Conservation (phyloP, 2,888 invertebrate species). For the Cheilosia pagana region DNA sequence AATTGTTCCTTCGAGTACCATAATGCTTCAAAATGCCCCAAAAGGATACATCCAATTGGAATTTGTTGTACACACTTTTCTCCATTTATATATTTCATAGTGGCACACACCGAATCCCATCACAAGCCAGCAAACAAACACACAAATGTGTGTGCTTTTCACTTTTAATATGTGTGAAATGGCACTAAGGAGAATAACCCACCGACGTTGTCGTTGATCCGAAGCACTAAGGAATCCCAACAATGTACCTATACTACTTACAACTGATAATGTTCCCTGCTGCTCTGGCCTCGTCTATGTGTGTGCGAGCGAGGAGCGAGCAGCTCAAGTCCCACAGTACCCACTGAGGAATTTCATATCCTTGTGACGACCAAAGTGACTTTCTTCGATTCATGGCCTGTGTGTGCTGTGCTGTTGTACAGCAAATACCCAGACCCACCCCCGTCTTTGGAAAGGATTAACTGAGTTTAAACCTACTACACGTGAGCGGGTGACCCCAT, state of each 20-base stretch:
- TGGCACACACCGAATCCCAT: conserved; percentile 70
- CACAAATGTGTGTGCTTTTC: conserved; percentile 74
- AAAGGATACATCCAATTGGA: conserved; percentile 82
- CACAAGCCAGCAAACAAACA: conserved; percentile 61
- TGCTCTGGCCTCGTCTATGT: conserved; percentile 18
- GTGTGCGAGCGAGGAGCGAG: conserved; percentile 10
- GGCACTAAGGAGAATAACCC: conserved; percentile 75
- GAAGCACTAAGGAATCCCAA: conserved; percentile 72
- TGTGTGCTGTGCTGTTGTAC: conserved; percentile 33
- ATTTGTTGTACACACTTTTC: conserved; percentile 78
- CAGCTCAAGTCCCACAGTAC: conserved; percentile 67
- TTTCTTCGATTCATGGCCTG: conserved; percentile 73
- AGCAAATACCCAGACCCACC: conserved; percentile 35
- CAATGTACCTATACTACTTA: conserved; percentile 74
- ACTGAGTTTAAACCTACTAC: conserved; percentile 48
- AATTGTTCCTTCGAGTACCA: conserved; percentile 84
- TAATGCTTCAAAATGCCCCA: conserved; percentile 82
- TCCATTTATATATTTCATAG: conserved; percentile 76
- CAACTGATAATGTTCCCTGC: conserved; percentile 71
- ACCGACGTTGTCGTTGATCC: conserved; percentile 67
- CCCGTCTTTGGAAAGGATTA: conserved; percentile 64
- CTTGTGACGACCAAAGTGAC: conserved; percentile 74
- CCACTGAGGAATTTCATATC: conserved; percentile 72
- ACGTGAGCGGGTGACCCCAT: conserved; percentile 21
- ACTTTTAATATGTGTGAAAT: conserved; percentile 76